phyloP scores from a whole-genome alignment of 2,113 vertebrate genomes.

The Ranitomeya variabilis region DNA sequence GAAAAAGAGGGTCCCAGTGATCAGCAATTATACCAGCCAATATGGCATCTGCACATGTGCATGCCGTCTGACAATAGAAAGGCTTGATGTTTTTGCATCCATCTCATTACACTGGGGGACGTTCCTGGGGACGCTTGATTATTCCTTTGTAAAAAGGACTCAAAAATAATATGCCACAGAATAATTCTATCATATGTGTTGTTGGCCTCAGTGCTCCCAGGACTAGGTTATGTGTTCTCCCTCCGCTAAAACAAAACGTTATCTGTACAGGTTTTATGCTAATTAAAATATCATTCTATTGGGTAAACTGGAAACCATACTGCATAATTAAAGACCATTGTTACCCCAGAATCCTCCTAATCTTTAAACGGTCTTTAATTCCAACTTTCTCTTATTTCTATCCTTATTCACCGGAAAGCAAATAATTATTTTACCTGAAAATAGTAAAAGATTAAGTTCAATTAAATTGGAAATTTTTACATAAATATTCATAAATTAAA shows the following conservation, averaged over 20 bases:
- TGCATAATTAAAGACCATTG: background rate
- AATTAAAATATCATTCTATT: background rate
- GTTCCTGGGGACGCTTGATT: background rate
- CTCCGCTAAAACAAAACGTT: background rate
- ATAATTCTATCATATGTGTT: background rate
- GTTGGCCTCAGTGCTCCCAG: background rate
- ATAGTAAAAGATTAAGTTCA: background rate
- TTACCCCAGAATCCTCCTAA: background rate
- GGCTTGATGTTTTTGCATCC: background rate
- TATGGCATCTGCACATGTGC: background rate
- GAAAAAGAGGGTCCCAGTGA: background rate
- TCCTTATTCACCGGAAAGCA: slow-evolving; percentile 12
- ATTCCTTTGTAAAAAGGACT: background rate
- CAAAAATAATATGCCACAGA: background rate
- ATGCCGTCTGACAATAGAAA: background rate
- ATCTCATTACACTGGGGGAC: background rate
- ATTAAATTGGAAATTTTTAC: background rate
- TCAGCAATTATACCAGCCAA: background rate
- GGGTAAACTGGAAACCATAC: background rate
- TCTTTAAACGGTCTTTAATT: background rate
- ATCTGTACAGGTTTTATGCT: background rate
- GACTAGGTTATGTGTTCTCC: background rate
- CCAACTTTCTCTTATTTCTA: background rate
- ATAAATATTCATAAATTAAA: background rate
- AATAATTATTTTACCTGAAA: slow-evolving; percentile 13